Percentiles rank a stretch among this genome's conserved stretches.
Conservation (phyloP, 2,888 invertebrate species). For the Stratiomys singularior region DNA sequence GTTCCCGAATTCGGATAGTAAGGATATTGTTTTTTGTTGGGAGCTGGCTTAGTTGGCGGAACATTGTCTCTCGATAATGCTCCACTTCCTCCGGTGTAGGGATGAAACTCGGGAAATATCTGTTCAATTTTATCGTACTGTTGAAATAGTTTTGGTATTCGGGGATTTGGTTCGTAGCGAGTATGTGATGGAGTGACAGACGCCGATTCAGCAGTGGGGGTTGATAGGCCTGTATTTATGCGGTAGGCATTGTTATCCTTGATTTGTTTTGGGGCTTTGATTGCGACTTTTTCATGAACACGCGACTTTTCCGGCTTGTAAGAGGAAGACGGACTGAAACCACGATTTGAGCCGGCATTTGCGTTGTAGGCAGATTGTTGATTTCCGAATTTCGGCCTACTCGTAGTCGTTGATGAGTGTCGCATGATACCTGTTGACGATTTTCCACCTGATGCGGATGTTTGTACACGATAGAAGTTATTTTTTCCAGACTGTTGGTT, state of each 20-base stretch:
- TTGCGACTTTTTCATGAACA: slow-evolving; percentile 58
- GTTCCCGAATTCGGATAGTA: background rate
- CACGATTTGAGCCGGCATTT: slow-evolving; percentile 28
- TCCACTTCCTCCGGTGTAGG: slow-evolving; percentile 60
- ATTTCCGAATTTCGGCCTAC: slow-evolving; percentile 43
- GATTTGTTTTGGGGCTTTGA: slow-evolving; percentile 64
- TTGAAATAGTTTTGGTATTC: slow-evolving; percentile 77
- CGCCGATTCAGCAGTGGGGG: background rate
- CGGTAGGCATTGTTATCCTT: slow-evolving; percentile 58
- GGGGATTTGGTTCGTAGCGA: slow-evolving; percentile 60
- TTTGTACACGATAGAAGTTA: slow-evolving; percentile 53
- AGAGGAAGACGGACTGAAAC: background rate
- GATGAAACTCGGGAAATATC: slow-evolving; percentile 77
- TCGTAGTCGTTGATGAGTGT: slow-evolving; percentile 48
- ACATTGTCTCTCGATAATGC: slow-evolving; percentile 47
- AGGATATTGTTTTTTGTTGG: slow-evolving; percentile 47
- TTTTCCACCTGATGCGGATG: slow-evolving; percentile 46
- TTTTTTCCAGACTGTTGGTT: slow-evolving; percentile 47
- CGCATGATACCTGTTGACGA: slow-evolving; percentile 49
- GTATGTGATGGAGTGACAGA: slow-evolving; percentile 19
- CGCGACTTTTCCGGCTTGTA: slow-evolving; percentile 44
- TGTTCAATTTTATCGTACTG: slow-evolving; percentile 81
- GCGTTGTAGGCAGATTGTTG: slow-evolving; percentile 48
- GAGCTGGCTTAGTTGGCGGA: slow-evolving; percentile 25
- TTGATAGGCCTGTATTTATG: background rate